Conservation (phyloP, 2,888 invertebrate genomes). For the Synergus japonicus region DNA sequence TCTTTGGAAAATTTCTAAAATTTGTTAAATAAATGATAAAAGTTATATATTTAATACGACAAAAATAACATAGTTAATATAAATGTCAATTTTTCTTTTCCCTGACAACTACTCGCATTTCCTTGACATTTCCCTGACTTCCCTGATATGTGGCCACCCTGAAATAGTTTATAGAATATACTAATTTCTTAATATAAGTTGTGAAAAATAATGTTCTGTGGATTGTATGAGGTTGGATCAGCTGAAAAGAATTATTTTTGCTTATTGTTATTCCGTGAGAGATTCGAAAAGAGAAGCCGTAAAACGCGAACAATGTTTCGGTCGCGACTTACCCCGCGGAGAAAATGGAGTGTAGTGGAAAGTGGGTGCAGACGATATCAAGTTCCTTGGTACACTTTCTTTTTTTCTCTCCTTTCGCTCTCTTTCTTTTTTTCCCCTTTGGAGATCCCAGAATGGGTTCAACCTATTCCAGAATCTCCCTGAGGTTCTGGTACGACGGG, state of each 20-base stretch:
- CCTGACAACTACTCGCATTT: too few species aligned
- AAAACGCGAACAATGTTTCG: constrained; percentile 41
- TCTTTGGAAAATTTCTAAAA: too few species aligned
- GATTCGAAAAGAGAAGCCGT: constrained; percentile 28
- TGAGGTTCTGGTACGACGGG: constrained; percentile 70
- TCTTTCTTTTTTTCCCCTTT: constrained; percentile 32
- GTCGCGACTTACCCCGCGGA: constrained; percentile 39
- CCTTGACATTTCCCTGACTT: too few species aligned
- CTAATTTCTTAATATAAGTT: background rate
- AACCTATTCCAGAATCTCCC: constrained; percentile 73
- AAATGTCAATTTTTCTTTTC: too few species aligned
- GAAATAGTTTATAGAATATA: too few species aligned
- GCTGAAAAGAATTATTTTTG: constrained; percentile 6
- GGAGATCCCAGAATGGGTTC: constrained; percentile 62
- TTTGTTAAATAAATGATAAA: too few species aligned
- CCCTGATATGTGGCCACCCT: too few species aligned
- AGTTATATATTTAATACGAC: too few species aligned
- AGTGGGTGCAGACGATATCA: constrained; percentile 62
- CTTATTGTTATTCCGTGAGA: constrained; percentile 38
- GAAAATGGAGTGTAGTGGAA: constrained; percentile 53
- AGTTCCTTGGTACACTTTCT: constrained; percentile 54
- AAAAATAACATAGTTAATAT: too few species aligned
- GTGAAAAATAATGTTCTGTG: background rate
- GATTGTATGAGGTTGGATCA: background rate
- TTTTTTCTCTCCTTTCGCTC: constrained; percentile 33